Base-by-base conservation (phyloP, 2,888 invertebrate species). In the Microplitis manilae region DNA sequence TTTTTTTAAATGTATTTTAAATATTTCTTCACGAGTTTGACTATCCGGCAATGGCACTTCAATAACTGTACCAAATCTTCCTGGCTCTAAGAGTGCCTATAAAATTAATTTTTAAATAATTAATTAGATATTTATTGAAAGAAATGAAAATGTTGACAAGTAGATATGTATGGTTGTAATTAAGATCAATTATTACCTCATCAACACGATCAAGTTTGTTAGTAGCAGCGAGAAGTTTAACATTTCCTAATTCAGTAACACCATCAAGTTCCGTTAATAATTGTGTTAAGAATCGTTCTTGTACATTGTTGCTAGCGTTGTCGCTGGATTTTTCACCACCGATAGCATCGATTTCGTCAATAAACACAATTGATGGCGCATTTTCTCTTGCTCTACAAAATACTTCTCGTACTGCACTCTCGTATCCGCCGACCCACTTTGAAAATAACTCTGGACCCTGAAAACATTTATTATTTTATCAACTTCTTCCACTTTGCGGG, bases 401-500 rank as follows among this genome's bases (percentile, higher is more conserved):
- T 39, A 99, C 92, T 84, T 97, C 96, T 76, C 97, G 92, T 0
- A 99, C 96, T 0, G 97, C 97, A 77, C 95, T 93, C 90, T 99
- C 99, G 0, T 98, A 98, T 87, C 99, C 99, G 0, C 99, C 99
- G 0, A 99, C 98, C 96, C n/a, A n/a, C n/a, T 98, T 99, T 61
- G 96, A 98, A 90, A 99, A 98, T 77, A 99, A 90, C 88, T 99
- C 98, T 0, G 98, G 96, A 0, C 98, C 98, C 93, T 93, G 84
- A 71, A 76, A 50, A n/a, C n/a, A n/a, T n/a, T n/a, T n/a, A n/a
- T n/a, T n/a, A n/a, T n/a, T n/a, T n/a, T n/a, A n/a, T n/a, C n/a
- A n/a, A n/a, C n/a, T n/a, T n/a, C n/a, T n/a, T n/a, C n/a, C n/a
- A n/a, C n/a, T n/a, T n/a, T n/a, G n/a, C n/a, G n/a, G n/a, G n/a